Percentiles rank a stretch among this genome's conserved stretches.
phyloP scores from a whole-genome alignment of 2,888 invertebrate genomes.

The Hemicrepidius hirtus region DNA sequence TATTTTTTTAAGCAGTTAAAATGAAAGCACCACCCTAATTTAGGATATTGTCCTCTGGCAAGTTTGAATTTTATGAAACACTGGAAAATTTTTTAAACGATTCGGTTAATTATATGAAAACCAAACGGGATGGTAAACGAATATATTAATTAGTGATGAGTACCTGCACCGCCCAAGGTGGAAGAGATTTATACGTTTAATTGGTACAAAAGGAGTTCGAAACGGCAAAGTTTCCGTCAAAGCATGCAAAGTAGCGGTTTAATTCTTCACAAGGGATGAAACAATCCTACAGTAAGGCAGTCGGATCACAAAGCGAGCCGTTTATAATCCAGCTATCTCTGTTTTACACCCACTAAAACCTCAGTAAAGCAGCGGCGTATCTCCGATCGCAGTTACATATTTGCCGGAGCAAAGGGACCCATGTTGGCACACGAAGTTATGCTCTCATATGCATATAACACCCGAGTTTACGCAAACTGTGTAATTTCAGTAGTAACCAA shows the following conservation, averaged over 20 bases:
- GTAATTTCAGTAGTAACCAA: conserved; percentile 51
- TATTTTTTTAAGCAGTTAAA: too few relatives aligned
- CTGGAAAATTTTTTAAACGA: neutral
- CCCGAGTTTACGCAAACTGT: conserved; percentile 49
- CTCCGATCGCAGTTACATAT: conserved; percentile 55
- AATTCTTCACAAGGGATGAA: conserved; percentile 52
- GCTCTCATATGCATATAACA: conserved; percentile 54
- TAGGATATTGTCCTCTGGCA: too few relatives aligned
- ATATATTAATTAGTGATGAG: neutral
- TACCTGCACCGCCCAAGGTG: neutral
- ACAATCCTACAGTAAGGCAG: conserved; percentile 50
- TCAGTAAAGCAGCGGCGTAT: conserved; percentile 47
- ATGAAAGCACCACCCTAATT: too few relatives aligned
- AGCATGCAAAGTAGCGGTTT: conserved; percentile 50
- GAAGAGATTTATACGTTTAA: conserved; percentile 25
- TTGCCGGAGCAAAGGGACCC: conserved; percentile 49
- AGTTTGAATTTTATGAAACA: too few relatives aligned
- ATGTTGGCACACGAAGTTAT: conserved; percentile 52
- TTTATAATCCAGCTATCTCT: conserved; percentile 55
- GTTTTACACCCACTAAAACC: conserved; percentile 55
- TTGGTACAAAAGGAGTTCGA: conserved; percentile 45
- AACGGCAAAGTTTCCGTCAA: conserved; percentile 40
- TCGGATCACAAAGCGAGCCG: conserved; percentile 53
- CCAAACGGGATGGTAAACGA: neutral
- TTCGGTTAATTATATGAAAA: neutral